phyloP scores from a whole-genome alignment of 2,113 vertebrate genomes.

The Trochalopteron elliotii region DNA sequence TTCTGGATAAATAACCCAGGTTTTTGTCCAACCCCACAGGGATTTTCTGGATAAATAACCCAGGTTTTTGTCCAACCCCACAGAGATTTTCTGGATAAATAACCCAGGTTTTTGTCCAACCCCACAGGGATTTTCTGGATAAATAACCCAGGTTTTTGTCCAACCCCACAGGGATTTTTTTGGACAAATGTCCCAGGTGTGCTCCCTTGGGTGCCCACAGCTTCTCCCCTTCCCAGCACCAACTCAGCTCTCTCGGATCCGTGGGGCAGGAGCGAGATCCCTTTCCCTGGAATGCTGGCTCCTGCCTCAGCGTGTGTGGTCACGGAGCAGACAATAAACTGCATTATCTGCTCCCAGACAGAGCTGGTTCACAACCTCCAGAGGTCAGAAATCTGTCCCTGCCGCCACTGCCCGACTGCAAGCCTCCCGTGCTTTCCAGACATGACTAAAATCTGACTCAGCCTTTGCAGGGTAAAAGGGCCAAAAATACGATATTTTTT shows the following conservation, averaged over 20 bases:
- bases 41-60: no score
- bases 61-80: no score
- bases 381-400: neutral
- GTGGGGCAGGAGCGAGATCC: neutral
- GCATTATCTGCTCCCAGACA: neutral
- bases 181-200: neutral
- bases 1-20: neutral
- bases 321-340: neutral
- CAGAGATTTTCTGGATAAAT: neutral
- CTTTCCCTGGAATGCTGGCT: neutral
- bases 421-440: constrained; percentile 5
- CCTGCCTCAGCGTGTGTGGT: neutral
- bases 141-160: neutral
- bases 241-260: neutral
- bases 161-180: no score
- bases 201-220: neutral
- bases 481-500: constrained; percentile 10
- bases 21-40: no score
- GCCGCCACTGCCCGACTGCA: neutral
- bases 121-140: neutral
- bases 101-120: no score
- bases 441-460: constrained; percentile 49
- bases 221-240: neutral
- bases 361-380: neutral
- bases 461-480: neutral